Evolutionary conservation across 2,113 vertebrate species (phyloP).

Genomic region (Pteronura brasiliensis): DNA sequence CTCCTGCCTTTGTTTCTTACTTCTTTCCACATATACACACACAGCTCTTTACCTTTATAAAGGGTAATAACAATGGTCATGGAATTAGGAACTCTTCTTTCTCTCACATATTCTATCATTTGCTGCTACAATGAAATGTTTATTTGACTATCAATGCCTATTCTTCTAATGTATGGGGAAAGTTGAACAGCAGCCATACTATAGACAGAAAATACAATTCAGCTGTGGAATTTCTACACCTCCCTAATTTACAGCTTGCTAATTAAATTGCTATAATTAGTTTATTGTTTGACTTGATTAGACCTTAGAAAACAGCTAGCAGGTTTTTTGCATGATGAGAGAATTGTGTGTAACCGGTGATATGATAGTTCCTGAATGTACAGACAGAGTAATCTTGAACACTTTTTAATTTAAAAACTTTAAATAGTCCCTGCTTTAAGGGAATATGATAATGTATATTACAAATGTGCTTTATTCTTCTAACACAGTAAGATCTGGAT

Average conservation of each 20-base stretch:
- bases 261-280: constrained; percentile 37
- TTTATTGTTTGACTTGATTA: constrained; percentile 48
- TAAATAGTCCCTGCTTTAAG: constrained; percentile 52
- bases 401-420: constrained; percentile 49
- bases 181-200: not conserved
- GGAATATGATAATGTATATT: constrained; percentile 63
- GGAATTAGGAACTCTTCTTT: not conserved
- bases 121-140: constrained; percentile 33
- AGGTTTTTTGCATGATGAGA: constrained; percentile 66
- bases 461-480: constrained; percentile 73
- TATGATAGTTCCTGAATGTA: constrained; percentile 59
- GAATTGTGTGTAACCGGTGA: constrained; percentile 62
- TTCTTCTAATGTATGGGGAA: not conserved
- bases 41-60: not conserved
- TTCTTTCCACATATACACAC: not conserved
- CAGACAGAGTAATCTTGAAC: constrained; percentile 66
- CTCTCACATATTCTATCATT: not conserved
- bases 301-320: constrained; percentile 49
- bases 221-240: not conserved
- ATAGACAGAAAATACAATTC: not conserved
- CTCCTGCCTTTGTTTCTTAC: constrained; percentile 17
- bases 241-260: constrained; percentile 37
- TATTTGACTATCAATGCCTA: constrained; percentile 9
- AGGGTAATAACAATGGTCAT: not conserved
- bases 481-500: constrained; percentile 57